Conservation (phyloP, 2,888 invertebrate genomes). For the Drosophila prolongata region DNA sequence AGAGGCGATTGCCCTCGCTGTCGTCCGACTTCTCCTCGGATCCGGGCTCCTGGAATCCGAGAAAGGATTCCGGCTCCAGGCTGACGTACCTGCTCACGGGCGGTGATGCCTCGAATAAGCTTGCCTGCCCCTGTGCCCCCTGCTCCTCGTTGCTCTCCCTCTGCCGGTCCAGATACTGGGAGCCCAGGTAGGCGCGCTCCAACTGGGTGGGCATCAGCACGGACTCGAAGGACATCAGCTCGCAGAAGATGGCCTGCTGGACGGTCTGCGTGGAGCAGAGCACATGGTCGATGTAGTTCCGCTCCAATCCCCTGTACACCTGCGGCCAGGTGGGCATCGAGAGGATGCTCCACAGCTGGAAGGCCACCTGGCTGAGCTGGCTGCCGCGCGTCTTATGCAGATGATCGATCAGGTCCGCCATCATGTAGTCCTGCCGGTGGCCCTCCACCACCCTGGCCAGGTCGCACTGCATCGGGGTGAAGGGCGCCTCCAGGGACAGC, state of each 20-base stretch:
- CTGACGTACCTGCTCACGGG: conserved; percentile 14
- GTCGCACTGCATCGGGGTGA: conserved; percentile 93
- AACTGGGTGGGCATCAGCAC: not conserved
- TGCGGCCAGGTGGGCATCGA: conserved; percentile 96
- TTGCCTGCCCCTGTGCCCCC: not conserved
- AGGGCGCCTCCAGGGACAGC: conserved; percentile 90
- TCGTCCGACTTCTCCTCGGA: not conserved
- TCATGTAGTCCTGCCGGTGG: conserved; percentile 92
- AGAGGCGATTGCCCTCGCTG: not conserved
- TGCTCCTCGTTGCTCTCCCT: not conserved
- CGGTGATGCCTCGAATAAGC: not conserved
- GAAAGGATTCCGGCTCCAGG: not conserved
- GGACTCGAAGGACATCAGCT: conserved; percentile 89
- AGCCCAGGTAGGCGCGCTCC: conserved; percentile 1
- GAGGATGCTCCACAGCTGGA: conserved; percentile 99
- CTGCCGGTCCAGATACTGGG: no score
- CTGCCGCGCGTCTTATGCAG: conserved; percentile 94
- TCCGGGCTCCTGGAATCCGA: not conserved
- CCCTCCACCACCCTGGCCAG: conserved; percentile 88
- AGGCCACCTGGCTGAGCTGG: conserved; percentile 97
- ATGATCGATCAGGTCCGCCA: conserved; percentile 95
- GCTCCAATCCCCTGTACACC: conserved; percentile 97
- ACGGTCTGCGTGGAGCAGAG: conserved; percentile 96
- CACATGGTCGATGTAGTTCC: conserved; percentile 99
- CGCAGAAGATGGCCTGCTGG: conserved; percentile 97